phyloP scores from a whole-genome alignment of 2,797 vertebrate species.

The Tarsius wallacei region DNA sequence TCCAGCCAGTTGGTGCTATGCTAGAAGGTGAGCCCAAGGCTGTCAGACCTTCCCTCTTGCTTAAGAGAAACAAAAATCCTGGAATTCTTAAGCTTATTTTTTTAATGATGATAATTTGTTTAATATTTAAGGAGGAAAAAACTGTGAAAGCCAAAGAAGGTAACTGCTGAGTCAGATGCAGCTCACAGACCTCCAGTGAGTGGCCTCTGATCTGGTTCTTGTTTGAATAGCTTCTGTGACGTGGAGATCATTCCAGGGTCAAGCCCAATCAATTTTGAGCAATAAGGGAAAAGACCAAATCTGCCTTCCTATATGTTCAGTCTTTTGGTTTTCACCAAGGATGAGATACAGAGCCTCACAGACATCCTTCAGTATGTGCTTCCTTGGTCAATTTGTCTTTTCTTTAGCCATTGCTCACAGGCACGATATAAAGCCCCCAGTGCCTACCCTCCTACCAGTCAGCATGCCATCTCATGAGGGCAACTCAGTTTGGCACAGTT shows the following conservation, averaged over 20 bases:
- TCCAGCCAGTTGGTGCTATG: background rate
- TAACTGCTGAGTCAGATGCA: background rate
- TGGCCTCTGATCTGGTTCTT: background rate
- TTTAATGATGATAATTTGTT: background rate
- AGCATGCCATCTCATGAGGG: background rate
- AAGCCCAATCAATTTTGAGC: background rate
- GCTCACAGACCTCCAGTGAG: background rate
- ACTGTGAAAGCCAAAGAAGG: background rate
- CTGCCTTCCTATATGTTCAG: background rate
- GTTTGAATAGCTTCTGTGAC: background rate
- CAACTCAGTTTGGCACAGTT: background rate
- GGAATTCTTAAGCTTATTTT: background rate
- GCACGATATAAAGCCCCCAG: background rate
- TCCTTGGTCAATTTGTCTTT: background rate
- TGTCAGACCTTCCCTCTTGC: background rate
- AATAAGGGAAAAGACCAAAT: background rate
- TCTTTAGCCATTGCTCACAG: background rate
- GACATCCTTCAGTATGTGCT: background rate
- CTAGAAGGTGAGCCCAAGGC: background rate
- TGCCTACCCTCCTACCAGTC: too few species aligned
- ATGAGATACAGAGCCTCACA: background rate
- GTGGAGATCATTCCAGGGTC: background rate
- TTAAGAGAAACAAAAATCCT: background rate
- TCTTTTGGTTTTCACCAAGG: background rate
- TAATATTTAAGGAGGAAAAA: background rate